A percentile compares a stretch with the other conserved stretches of the same genome.
Evolutionary conservation across 2,113 vertebrate species (phyloP).

Genomic region (Empidonax alnorum): DNA sequence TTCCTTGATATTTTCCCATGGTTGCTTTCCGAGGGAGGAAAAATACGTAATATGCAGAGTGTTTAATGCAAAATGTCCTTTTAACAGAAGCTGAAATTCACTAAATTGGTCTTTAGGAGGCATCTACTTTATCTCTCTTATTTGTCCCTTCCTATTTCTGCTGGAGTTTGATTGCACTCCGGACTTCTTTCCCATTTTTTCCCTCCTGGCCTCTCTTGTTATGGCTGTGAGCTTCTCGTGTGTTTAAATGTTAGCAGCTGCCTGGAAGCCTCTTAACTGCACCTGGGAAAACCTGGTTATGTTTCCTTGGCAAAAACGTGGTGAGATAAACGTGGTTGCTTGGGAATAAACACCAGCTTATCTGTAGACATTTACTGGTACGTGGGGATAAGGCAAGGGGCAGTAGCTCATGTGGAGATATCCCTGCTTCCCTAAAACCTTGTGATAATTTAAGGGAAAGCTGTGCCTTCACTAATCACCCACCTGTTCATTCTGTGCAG

Average conservation of each 20-base stretch:
- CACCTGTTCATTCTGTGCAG: background rate
- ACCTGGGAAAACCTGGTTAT: background rate
- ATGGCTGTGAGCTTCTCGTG: background rate
- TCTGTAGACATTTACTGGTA: background rate
- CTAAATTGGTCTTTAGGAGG: background rate
- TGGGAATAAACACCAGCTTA: background rate
- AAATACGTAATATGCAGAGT: background rate
- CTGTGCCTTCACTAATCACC: background rate
- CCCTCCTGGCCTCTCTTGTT: background rate
- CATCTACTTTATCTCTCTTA: background rate
- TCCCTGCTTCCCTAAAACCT: background rate
- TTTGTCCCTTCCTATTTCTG: background rate
- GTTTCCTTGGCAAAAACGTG: background rate
- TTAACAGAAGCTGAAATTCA: constrained; percentile 19
- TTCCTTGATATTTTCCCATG: constrained; percentile 26
- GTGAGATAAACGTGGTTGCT: rapidly evolving
- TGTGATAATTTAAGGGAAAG: background rate
- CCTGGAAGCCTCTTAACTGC: background rate
- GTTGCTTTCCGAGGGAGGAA: background rate
- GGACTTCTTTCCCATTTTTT: background rate
- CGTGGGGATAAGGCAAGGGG: background rate
- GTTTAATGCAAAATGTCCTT: background rate
- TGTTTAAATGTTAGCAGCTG: background rate
- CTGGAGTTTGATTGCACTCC: background rate
- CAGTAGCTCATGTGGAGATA: background rate